A percentile compares a stretch with the other conserved stretches of the same genome.
Evolutionary conservation across 2,113 vertebrate genomes (phyloP).

Genomic region (Heterochromis multidens): DNA sequence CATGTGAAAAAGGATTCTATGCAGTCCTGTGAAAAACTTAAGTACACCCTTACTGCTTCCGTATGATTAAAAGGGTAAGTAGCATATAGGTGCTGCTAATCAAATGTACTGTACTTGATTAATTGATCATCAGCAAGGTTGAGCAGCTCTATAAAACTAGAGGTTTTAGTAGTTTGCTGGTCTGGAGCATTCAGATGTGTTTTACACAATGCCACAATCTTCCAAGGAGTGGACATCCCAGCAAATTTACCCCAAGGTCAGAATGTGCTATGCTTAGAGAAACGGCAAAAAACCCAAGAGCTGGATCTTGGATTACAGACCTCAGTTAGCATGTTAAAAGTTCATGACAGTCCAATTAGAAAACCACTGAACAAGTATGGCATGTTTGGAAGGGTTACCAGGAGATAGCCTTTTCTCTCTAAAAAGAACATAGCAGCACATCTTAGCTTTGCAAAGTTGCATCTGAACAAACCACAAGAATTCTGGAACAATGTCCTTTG

Average conservation of each 20-base stretch:
- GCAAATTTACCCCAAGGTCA: fast-evolving
- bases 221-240: not conserved
- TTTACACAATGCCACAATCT: not conserved
- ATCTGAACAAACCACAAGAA: fast-evolving
- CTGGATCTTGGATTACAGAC: fast-evolving
- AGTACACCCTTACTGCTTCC: not conserved
- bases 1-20: too few species aligned
- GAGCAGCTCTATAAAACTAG: not conserved
- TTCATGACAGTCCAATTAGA: not conserved
- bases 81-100: not conserved
- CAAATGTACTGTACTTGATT: fast-evolving
- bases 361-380: not conserved
- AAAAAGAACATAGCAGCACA: fast-evolving
- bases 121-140: not conserved
- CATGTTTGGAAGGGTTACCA: not conserved
- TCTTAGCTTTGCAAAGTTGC: not conserved
- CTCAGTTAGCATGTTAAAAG: not conserved
- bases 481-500: not conserved
- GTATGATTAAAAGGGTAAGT: not conserved
- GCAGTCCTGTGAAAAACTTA: too few species aligned
- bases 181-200: not conserved
- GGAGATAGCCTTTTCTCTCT: not conserved
- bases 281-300: not conserved
- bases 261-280: not conserved
- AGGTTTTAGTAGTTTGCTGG: not conserved